phyloP scores from a whole-genome alignment of 53 echinoderm and acorn worm species.

The Echinarachnius parma region DNA sequence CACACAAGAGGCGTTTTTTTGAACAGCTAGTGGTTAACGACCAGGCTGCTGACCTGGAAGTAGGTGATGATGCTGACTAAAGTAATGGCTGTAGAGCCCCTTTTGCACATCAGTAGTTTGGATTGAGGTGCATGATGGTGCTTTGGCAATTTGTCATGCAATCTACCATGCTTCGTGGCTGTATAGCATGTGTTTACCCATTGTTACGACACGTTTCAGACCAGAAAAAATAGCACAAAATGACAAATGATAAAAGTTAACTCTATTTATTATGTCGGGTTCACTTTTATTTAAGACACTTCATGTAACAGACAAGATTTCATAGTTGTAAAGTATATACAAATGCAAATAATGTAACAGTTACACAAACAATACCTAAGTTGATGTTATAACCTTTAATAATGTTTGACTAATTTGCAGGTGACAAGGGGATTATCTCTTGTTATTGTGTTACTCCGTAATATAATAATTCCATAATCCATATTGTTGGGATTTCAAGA shows the following conservation, averaged over 20 bases:
- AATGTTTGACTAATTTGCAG: too few species aligned
- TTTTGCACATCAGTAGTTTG: slow-evolving; percentile 19
- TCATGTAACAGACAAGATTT: too few species aligned
- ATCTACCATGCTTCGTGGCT: slow-evolving; percentile 22
- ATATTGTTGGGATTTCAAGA: neutral
- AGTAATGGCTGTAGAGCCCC: slow-evolving; percentile 3
- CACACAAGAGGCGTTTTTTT: slow-evolving; percentile 27
- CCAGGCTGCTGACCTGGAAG: slow-evolving; percentile 35
- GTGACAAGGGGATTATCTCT: too few species aligned
- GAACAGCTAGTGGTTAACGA: slow-evolving; percentile 26
- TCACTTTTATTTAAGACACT: too few species aligned
- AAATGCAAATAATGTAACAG: too few species aligned
- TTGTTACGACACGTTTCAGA: slow-evolving; percentile 4
- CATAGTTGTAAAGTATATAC: too few species aligned
- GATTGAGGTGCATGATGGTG: slow-evolving; percentile 22
- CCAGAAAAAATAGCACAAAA: neutral
- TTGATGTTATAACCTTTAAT: too few species aligned
- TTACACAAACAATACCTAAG: too few species aligned
- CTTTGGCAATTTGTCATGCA: slow-evolving; percentile 20
- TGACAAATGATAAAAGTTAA: too few species aligned
- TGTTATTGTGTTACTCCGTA: too few species aligned
- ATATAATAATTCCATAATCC: too few species aligned
- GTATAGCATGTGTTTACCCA: slow-evolving; percentile 20
- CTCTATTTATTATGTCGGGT: too few species aligned
- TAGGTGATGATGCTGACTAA: slow-evolving; percentile 15